Evolutionary conservation across 2,888 invertebrate genomes (phyloP).

Genomic region (Campaea margaritaria): DNA sequence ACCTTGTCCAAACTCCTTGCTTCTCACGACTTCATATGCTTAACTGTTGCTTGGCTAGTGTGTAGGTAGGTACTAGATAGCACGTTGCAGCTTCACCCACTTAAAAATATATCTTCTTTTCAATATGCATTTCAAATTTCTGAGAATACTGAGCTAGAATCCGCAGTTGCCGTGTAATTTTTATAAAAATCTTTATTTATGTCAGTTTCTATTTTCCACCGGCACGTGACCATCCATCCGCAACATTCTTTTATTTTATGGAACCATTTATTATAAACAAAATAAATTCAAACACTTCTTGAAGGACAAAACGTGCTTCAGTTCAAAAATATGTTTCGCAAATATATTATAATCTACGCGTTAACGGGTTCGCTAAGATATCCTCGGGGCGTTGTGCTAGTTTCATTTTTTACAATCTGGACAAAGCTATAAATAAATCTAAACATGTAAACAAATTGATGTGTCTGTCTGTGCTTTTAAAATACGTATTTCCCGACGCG

Average conservation of each 20-base stretch:
- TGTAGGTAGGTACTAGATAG: no score
- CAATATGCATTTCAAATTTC: no score
- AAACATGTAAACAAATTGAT: slow-evolving; percentile 37
- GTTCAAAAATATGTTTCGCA: slow-evolving; percentile 12
- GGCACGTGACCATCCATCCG: neutral
- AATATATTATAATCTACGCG: slow-evolving; percentile 8
- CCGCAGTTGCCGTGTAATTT: neutral
- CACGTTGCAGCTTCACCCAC: no score
- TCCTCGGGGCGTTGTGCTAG: slow-evolving; percentile 27
- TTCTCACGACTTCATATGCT: no score
- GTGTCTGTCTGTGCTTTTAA: slow-evolving; percentile 30
- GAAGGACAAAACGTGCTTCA: slow-evolving; percentile 24
- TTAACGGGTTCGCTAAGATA: slow-evolving; percentile 14
- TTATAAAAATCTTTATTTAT: neutral
- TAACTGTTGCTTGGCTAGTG: no score
- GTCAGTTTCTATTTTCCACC: neutral
- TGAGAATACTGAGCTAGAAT: no score
- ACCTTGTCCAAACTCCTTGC: no score
- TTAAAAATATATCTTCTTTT: no score
- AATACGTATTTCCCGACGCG: slow-evolving; percentile 19
- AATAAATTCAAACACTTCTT: slow-evolving; percentile 12
- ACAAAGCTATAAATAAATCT: slow-evolving; percentile 29
- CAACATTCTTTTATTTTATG: slow-evolving; percentile 11
- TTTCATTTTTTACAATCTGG: slow-evolving; percentile 32
- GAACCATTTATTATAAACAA: slow-evolving; percentile 20